Evolutionary conservation across 2,888 invertebrate genomes (phyloP).

Genomic region (Drosophila bunnanda): DNA sequence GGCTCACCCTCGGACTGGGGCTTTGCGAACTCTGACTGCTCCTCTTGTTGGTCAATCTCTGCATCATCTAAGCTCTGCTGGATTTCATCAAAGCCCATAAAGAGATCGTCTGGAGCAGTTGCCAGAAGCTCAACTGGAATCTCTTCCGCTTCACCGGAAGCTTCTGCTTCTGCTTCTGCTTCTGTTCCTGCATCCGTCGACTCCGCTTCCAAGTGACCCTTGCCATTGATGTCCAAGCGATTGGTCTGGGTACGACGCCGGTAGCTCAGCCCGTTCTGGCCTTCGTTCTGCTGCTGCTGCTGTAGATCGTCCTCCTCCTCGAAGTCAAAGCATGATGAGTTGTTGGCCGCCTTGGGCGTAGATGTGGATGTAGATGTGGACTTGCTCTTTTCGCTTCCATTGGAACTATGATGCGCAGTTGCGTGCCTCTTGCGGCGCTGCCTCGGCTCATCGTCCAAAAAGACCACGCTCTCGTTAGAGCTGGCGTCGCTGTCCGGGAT

Average conservation of each 20-base stretch:
- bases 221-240: conserved; percentile 12
- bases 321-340: conserved; percentile 90
- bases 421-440: conserved; percentile 10
- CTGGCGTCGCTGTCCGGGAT: conserved; percentile 70
- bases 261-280: conserved; percentile 56
- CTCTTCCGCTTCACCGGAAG: background rate
- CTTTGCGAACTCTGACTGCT: background rate
- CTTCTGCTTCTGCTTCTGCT: background rate
- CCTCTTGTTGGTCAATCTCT: background rate
- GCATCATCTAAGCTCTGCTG: background rate
- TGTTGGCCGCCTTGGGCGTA: conserved; percentile 10
- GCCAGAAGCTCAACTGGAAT: background rate
- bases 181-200: background rate
- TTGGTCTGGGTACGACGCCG: conserved; percentile 37
- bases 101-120: conserved; percentile 8
- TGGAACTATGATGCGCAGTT: background rate
- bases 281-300: conserved; percentile 38
- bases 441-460: conserved; percentile 47
- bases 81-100: conserved; percentile 51
- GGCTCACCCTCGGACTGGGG: background rate
- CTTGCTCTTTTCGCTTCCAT: conserved; percentile 11
- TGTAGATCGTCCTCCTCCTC: conserved; percentile 86
- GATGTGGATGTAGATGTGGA: background rate
- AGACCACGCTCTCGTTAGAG: conserved; percentile 65
- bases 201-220: background rate